These are phyloP conservation scores for Climacteris rufus DNA, from an alignment of 2,113 vertebrate genomes.

Conservation along the genomic window DNA sequence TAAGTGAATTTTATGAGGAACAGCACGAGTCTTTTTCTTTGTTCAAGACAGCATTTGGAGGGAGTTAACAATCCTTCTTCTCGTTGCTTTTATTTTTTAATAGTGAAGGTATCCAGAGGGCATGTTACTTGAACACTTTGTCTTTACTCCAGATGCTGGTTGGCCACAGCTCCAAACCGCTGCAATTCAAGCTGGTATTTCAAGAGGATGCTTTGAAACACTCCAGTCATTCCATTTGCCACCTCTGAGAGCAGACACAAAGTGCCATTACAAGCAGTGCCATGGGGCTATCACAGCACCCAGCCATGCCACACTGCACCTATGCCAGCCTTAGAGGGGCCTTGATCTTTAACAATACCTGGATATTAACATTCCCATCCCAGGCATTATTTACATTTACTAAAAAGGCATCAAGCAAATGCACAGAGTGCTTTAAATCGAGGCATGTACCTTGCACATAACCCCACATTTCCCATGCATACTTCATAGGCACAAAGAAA, in stretches of 20 bases:
- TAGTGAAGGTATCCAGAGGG: constrained; percentile 34
- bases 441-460: neutral
- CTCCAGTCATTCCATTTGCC: neutral
- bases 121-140: neutral
- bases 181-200: neutral
- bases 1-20: constrained; percentile 22
- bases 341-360: neutral
- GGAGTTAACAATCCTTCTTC: neutral
- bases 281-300: rapidly evolving
- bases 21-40: neutral
- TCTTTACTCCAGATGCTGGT: neutral
- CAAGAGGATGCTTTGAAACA: neutral
- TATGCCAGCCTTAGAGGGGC: neutral
- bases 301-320: neutral
- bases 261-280: neutral
- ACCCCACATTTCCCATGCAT: neutral
- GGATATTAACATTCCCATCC: neutral
- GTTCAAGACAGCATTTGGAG: neutral
- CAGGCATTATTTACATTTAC: neutral
- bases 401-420: neutral
- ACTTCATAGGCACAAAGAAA: constrained; percentile 19
- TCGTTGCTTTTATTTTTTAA: constrained; percentile 35
- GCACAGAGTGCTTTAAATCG: neutral
- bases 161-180: neutral
- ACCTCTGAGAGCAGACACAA: neutral